Conservation (phyloP, 2,797 vertebrate genomes). For the Gila robusta region DNA sequence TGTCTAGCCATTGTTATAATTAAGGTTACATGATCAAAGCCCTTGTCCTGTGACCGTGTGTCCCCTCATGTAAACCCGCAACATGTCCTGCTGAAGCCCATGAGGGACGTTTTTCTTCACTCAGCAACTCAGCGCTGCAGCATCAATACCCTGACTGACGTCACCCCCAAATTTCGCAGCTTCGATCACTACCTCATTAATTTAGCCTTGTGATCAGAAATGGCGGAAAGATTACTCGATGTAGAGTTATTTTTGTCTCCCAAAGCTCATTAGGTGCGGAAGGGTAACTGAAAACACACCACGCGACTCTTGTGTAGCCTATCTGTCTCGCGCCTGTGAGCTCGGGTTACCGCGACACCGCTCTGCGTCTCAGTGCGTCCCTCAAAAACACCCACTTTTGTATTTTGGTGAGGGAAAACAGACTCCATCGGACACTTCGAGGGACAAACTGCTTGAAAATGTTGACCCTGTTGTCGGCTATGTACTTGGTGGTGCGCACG, state of each 20-base stretch:
- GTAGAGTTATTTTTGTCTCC: constrained; percentile 59
- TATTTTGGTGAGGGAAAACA: not conserved
- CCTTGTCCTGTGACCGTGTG: not conserved
- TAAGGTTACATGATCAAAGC: not conserved
- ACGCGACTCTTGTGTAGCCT: not conserved
- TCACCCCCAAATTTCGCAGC: constrained; percentile 52
- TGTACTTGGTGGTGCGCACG: constrained; percentile 80
- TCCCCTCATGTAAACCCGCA: not conserved
- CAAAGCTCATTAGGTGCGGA: constrained; percentile 60
- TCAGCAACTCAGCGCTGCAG: constrained; percentile 33
- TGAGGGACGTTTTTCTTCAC: not conserved
- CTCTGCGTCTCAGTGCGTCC: not conserved
- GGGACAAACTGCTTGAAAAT: constrained; percentile 63
- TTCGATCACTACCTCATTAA: not conserved
- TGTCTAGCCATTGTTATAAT: not conserved
- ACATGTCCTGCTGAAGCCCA: not conserved
- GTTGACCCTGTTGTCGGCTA: constrained; percentile 80
- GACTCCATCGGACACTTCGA: constrained; percentile 5
- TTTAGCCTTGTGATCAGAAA: constrained; percentile 42
- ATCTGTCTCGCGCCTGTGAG: not conserved
- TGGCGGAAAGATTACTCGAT: constrained; percentile 55
- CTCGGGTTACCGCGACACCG: constrained; percentile 25
- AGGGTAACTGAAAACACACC: not conserved
- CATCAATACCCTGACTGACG: constrained; percentile 67
- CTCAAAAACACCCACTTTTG: not conserved